phyloP scores from a whole-genome alignment of 1,140 invertebrate species.

The Drosophila mojavensis region DNA sequence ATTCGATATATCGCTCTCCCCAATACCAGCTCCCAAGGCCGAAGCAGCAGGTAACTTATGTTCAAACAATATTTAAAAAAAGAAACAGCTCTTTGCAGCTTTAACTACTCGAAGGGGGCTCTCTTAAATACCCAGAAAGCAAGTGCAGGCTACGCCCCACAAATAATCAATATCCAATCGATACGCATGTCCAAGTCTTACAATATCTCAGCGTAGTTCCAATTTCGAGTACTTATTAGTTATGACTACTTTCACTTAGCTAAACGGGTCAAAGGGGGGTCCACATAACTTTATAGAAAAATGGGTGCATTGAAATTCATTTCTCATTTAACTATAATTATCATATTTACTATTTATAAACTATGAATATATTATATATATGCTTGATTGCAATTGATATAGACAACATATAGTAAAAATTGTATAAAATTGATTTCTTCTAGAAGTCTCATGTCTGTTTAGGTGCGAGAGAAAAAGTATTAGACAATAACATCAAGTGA shows the following conservation, averaged over 20 bases:
- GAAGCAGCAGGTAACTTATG: constrained; percentile 48
- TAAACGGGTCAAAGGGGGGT: too few relatives aligned
- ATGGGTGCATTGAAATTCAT: not conserved
- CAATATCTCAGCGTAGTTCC: constrained; percentile 1
- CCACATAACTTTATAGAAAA: too few relatives aligned
- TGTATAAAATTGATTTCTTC: too few relatives aligned
- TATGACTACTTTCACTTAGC: too few relatives aligned
- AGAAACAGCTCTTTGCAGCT: constrained; percentile 31
- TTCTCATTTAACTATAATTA: not conserved
- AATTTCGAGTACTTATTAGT: constrained; percentile 1
- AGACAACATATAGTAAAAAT: too few relatives aligned
- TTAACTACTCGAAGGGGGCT: constrained; percentile 8
- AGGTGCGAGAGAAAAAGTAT: too few relatives aligned
- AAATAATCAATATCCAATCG: constrained; percentile 36
- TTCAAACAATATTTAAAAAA: too few relatives aligned
- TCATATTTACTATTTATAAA: too few relatives aligned
- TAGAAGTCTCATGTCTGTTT: too few relatives aligned
- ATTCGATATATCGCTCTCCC: constrained; percentile 73
- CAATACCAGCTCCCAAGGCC: constrained; percentile 56
- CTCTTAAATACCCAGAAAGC: constrained; percentile 25
- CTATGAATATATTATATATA: too few relatives aligned
- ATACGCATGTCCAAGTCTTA: not conserved
- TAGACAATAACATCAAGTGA: too few relatives aligned
- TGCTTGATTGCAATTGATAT: too few relatives aligned
- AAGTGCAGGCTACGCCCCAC: constrained; percentile 10